phyloP scores from a whole-genome alignment of 2,797 vertebrate species.

The Xenopus petersii region DNA sequence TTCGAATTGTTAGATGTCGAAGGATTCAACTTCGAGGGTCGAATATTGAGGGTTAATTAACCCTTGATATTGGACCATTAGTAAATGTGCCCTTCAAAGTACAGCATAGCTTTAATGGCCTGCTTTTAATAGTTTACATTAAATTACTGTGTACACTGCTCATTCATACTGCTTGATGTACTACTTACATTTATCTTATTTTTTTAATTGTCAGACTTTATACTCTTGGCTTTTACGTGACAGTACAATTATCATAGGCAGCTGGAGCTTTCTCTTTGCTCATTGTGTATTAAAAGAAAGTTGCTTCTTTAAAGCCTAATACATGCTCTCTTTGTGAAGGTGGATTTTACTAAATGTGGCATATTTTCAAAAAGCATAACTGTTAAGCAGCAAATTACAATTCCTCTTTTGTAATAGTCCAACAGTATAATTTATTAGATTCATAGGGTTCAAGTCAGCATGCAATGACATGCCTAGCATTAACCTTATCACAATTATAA shows the following conservation, averaged over 20 bases:
- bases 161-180: not conserved
- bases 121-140: not conserved
- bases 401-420: slow-evolving; percentile 22
- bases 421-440: slow-evolving; percentile 29
- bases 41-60: too few relatives aligned
- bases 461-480: slow-evolving; percentile 9
- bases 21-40: too few relatives aligned
- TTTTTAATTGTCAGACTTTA: slow-evolving; percentile 38
- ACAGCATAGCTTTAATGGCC: too few relatives aligned
- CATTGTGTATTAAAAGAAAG: slow-evolving; percentile 29
- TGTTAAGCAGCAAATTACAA: slow-evolving; percentile 29
- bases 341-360: slow-evolving; percentile 33
- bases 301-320: slow-evolving; percentile 20
- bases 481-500: slow-evolving; percentile 31
- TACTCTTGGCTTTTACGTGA: slow-evolving; percentile 40
- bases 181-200: not conserved
- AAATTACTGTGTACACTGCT: not conserved
- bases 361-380: slow-evolving; percentile 38
- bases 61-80: too few relatives aligned
- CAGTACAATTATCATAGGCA: slow-evolving; percentile 32
- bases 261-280: slow-evolving; percentile 38
- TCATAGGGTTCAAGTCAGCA: slow-evolving; percentile 31
- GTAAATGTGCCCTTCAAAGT: too few relatives aligned
- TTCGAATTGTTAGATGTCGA: too few relatives aligned
- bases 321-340: slow-evolving; percentile 24